These are phyloP conservation scores for Drosophila rhopaloa DNA, from an alignment of 1,140 invertebrate genomes.

Conservation along the genomic window DNA sequence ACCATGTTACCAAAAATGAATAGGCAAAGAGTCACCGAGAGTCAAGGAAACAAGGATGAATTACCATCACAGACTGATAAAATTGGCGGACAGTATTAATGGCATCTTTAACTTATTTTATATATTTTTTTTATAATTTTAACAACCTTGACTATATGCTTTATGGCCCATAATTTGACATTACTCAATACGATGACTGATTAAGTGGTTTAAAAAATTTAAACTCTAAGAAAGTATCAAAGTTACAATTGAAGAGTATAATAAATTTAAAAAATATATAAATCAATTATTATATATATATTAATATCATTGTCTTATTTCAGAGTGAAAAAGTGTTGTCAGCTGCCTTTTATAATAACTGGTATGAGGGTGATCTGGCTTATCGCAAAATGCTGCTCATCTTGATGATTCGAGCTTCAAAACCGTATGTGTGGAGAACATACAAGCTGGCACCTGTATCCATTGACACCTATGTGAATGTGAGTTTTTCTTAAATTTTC, in stretches of 20 bases:
- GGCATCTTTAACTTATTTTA: not conserved
- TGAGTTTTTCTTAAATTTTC: slow-evolving; percentile 11
- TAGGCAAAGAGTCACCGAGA: not conserved
- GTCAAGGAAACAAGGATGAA: not conserved
- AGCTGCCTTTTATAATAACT: slow-evolving; percentile 73
- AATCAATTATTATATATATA: not conserved
- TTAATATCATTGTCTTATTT: not conserved
- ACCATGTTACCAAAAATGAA: slow-evolving; percentile 3
- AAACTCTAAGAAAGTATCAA: not conserved
- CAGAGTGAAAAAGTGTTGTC: slow-evolving; percentile 63
- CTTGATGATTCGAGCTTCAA: slow-evolving; percentile 56
- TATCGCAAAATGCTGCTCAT: slow-evolving; percentile 70
- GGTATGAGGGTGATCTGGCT: slow-evolving; percentile 66
- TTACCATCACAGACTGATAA: not conserved
- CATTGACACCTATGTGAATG: slow-evolving; percentile 58
- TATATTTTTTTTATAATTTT: not conserved
- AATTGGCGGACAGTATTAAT: not conserved
- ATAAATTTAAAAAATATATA: not conserved
- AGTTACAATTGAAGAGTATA: not conserved
- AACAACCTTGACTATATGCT: not conserved
- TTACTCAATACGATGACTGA: not conserved
- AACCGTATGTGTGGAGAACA: slow-evolving; percentile 46
- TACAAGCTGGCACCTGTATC: slow-evolving; percentile 71
- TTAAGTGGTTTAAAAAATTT: not conserved
- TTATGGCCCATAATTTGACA: slow-evolving; percentile 2